phyloP scores from a whole-genome alignment of 2,888 invertebrate species.

The Eudemis profundana region DNA sequence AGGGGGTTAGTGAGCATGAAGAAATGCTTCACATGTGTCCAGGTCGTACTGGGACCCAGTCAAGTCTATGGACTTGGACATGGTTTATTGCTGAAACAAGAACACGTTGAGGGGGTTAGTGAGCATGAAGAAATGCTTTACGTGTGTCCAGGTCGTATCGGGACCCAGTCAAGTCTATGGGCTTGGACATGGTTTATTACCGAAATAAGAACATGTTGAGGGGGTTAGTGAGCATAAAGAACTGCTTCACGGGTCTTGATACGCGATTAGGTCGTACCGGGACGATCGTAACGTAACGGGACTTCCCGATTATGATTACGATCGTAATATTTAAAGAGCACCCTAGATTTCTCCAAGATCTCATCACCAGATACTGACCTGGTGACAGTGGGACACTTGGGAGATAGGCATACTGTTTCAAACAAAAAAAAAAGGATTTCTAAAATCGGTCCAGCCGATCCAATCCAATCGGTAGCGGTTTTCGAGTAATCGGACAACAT shows the following conservation, averaged over 20 bases:
- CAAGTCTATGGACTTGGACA: conserved; percentile 84
- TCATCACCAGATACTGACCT: too few species aligned
- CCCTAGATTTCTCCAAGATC: too few species aligned
- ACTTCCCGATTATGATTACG: too few species aligned
- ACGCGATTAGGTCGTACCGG: conserved; percentile 95
- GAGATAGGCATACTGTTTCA: too few species aligned
- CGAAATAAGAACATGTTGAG: conserved; percentile 89
- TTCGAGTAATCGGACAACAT: too few species aligned
- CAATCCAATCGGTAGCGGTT: too few species aligned
- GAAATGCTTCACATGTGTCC: conserved; percentile 96
- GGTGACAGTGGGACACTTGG: too few species aligned
- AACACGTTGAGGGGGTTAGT: conserved; percentile 98
- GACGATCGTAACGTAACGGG: too few species aligned
- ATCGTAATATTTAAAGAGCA: too few species aligned
- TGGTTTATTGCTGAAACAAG: conserved; percentile 47
- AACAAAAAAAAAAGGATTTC: too few species aligned
- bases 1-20: conserved; percentile 96
- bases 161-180: conserved; percentile 92
- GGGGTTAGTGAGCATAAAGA: conserved; percentile 97
- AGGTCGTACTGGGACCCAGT: conserved; percentile 97
- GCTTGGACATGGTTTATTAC: conserved; percentile 55
- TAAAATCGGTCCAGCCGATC: too few species aligned
- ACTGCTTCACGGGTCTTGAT: conserved; percentile 98
- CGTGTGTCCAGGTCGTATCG: conserved; percentile 97
- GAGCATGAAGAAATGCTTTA: conserved; percentile 95